A percentile compares a stretch with the other conserved stretches of the same genome.
phyloP scores from a whole-genome alignment of 2,113 vertebrate genomes.

The Aptenodytes patagonicus region DNA sequence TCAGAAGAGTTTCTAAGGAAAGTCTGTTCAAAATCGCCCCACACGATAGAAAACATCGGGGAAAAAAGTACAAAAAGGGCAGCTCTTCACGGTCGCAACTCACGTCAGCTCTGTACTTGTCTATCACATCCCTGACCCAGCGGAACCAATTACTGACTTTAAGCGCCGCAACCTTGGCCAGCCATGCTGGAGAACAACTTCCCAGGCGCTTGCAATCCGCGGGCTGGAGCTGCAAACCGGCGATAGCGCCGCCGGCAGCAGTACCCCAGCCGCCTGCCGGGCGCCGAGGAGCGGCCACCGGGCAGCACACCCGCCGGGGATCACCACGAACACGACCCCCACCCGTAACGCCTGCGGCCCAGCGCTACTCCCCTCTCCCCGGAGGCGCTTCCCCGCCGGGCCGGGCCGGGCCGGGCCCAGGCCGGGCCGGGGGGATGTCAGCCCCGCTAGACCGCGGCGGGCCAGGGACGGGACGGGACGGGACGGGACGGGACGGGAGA shows the following conservation, averaged over 20 bases:
- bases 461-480: too few relatives aligned
- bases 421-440: fast-evolving
- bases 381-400: too few relatives aligned
- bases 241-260: not conserved
- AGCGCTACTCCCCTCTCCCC: not conserved
- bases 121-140: not conserved
- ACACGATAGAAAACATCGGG: fast-evolving
- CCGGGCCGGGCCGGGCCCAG: too few relatives aligned
- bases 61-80: fast-evolving
- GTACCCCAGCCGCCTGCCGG: not conserved
- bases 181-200: not conserved
- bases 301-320: too few relatives aligned
- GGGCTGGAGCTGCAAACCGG: not conserved
- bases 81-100: not conserved
- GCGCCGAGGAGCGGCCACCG: too few relatives aligned
- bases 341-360: not conserved
- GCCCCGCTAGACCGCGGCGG: not conserved
- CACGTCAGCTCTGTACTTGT: fast-evolving
- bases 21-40: not conserved
- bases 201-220: not conserved
- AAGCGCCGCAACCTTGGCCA: not conserved
- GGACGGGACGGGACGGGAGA: fast-evolving
- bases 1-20: not conserved
- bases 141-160: fast-evolving
- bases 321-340: not conserved